Percentiles rank a stretch among this genome's conserved stretches.
Evolutionary conservation across 2,113 vertebrate species (phyloP).

Genomic region (Platichthys flesus): DNA sequence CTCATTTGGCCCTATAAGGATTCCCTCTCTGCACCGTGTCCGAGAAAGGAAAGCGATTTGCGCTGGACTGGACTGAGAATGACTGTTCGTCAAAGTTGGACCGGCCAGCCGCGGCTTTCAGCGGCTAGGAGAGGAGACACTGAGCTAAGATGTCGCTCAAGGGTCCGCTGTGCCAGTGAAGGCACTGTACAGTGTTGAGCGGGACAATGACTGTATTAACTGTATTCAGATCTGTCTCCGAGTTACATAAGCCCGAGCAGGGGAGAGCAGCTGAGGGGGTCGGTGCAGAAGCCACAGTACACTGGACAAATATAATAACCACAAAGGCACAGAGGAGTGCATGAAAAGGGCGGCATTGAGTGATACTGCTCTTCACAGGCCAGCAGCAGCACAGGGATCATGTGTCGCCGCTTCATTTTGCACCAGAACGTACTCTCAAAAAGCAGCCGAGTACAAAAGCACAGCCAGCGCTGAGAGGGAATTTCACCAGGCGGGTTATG

Average conservation of each 20-base stretch:
- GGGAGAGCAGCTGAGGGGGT: slow-evolving; percentile 71
- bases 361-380: slow-evolving; percentile 69
- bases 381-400: slow-evolving; percentile 54
- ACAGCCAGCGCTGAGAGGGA: slow-evolving; percentile 25
- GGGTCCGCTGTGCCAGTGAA: slow-evolving; percentile 65
- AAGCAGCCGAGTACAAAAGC: slow-evolving; percentile 17
- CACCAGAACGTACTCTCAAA: slow-evolving; percentile 30
- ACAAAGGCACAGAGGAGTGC: slow-evolving; percentile 68
- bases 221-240: slow-evolving; percentile 77
- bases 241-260: slow-evolving; percentile 73
- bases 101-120: slow-evolving; percentile 58
- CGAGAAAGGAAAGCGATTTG: slow-evolving; percentile 39
- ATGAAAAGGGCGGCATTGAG: slow-evolving; percentile 76
- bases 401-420: slow-evolving; percentile 60
- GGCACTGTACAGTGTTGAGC: slow-evolving; percentile 72
- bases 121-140: slow-evolving; percentile 43
- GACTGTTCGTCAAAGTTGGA: slow-evolving; percentile 53
- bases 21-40: slow-evolving; percentile 19
- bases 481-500: slow-evolving; percentile 42
- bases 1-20: slow-evolving; percentile 43
- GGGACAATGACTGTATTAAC: slow-evolving; percentile 79
- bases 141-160: slow-evolving; percentile 74
- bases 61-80: slow-evolving; percentile 44
- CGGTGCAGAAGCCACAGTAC: slow-evolving; percentile 78
- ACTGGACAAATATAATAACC: slow-evolving; percentile 85